These are phyloP conservation scores for Paralichthys olivaceus DNA, from an alignment of 2,113 vertebrate genomes.

Conservation along the genomic window DNA sequence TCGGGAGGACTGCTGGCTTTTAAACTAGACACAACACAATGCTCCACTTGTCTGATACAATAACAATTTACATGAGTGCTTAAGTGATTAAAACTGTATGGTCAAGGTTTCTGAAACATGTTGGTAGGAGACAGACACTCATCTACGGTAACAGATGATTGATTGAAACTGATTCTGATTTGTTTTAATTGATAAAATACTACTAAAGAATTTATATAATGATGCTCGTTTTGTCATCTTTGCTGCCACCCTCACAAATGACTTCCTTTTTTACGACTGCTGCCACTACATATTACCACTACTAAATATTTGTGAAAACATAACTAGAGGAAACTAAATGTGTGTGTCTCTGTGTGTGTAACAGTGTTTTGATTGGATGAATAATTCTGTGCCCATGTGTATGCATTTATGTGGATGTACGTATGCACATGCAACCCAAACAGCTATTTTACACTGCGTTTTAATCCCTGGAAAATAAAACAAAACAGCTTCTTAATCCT, in stretches of 20 bases:
- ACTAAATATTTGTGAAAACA: not conserved
- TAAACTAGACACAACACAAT: not conserved
- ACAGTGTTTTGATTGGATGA: slow-evolving; percentile 39
- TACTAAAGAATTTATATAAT: not conserved
- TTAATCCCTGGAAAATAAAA: slow-evolving; percentile 71
- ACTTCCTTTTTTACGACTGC: not conserved
- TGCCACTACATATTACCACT: not conserved
- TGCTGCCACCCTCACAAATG: not conserved
- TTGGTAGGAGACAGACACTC: not conserved
- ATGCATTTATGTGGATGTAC: slow-evolving; percentile 68
- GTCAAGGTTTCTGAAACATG: too few relatives aligned
- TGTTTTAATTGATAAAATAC: too few relatives aligned
- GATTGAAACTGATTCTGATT: too few relatives aligned
- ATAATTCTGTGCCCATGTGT: slow-evolving; percentile 59
- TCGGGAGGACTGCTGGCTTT: not conserved
- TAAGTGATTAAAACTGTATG: too few relatives aligned
- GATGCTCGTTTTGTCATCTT: not conserved
- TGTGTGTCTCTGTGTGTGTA: not conserved
- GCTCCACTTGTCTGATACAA: not conserved
- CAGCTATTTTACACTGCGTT: slow-evolving; percentile 64
- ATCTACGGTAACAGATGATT: too few relatives aligned
- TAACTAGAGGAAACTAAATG: not conserved
- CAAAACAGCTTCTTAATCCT: slow-evolving; percentile 72
- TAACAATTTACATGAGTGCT: not conserved
- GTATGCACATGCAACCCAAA: slow-evolving; percentile 65